phyloP scores from a whole-genome alignment of 2,113 vertebrate genomes.

The Petromus typicus region DNA sequence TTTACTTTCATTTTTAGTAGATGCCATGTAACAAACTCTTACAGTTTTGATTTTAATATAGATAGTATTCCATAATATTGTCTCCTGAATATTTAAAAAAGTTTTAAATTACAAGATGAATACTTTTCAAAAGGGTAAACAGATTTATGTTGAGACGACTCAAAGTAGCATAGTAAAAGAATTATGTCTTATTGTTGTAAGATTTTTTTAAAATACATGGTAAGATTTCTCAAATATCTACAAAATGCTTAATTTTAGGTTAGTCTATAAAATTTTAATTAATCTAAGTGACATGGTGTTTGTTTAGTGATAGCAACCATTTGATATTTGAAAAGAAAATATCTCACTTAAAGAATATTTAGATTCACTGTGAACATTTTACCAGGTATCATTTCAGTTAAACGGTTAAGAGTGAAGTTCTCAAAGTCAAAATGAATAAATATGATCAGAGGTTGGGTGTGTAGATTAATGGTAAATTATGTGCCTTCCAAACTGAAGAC shows the following conservation, averaged over 20 bases:
- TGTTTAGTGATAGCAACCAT: background rate
- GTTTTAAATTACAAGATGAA: background rate
- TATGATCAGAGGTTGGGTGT: background rate
- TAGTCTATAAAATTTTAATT: background rate
- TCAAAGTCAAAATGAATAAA: background rate
- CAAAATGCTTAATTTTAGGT: background rate
- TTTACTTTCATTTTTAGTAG: background rate
- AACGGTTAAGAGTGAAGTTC: background rate
- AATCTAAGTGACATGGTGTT: background rate
- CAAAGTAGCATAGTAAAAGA: background rate
- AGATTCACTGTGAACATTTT: background rate
- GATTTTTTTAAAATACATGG: background rate
- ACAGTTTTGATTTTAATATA: background rate
- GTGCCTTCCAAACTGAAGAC: fast-evolving
- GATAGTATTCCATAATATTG: background rate
- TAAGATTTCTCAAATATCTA: background rate
- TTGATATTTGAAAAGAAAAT: background rate
- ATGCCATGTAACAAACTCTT: background rate
- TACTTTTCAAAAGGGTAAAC: background rate
- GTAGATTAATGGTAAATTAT: background rate
- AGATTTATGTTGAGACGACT: background rate
- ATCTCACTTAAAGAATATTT: background rate
- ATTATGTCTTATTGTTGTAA: background rate
- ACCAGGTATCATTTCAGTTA: background rate
- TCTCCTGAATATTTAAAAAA: background rate